These are phyloP conservation scores for Oophaga pumilio DNA, from an alignment of 2,113 vertebrate genomes.

Conservation along the genomic window DNA sequence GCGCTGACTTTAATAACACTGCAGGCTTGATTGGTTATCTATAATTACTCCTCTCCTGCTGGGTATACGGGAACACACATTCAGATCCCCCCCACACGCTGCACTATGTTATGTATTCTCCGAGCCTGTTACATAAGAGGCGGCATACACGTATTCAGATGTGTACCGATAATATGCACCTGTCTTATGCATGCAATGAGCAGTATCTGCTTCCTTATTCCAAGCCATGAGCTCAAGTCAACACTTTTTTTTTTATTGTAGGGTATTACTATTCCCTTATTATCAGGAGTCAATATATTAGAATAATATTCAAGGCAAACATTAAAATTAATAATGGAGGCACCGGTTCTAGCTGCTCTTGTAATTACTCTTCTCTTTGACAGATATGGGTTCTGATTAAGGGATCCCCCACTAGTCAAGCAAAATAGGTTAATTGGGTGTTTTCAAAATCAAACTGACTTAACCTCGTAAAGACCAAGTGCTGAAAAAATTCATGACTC, in stretches of 20 bases:
- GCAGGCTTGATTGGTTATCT: conserved; percentile 60
- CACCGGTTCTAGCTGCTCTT: no score
- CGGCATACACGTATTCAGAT: neutral
- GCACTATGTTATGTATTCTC: neutral
- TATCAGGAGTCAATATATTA: neutral
- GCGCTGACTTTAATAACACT: conserved; percentile 57
- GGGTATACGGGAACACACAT: conserved; percentile 20
- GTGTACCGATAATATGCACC: conserved; percentile 30
- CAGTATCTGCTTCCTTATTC: neutral
- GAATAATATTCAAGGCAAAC: no score
- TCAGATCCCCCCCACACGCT: conserved; percentile 10
- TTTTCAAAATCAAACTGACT: no score
- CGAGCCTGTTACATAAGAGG: neutral
- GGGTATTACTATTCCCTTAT: neutral
- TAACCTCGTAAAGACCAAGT: no score
- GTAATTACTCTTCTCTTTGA: no score
- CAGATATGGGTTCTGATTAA: no score
- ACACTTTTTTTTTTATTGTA: neutral
- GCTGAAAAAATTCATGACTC: no score
- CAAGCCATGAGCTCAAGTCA: neutral
- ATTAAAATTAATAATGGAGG: no score
- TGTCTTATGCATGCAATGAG: neutral
- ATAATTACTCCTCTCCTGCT: conserved; percentile 57
- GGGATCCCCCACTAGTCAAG: no score
- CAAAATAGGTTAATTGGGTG: no score